phyloP scores from a whole-genome alignment of 2,797 vertebrate genomes.

The Melanotaenia pygmaea region DNA sequence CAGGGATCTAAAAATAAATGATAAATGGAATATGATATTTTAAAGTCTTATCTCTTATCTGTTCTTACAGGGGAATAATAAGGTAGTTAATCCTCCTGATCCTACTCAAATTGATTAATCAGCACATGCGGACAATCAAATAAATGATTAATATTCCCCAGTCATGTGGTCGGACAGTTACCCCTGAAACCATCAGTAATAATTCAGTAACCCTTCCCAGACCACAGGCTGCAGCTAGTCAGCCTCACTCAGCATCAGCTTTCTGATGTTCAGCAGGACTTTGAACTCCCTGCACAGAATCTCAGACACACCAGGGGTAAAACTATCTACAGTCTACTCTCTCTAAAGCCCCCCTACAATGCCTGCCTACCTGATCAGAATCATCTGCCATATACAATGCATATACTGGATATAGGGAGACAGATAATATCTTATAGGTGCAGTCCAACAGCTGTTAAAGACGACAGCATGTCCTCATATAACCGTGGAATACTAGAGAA shows the following conservation, averaged over 20 bases:
- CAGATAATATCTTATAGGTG: neutral
- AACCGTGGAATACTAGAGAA: neutral
- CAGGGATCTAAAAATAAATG: conserved; percentile 89
- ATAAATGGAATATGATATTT: conserved; percentile 90
- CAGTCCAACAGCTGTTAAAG: conserved; percentile 12
- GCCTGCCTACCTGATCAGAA: conserved; percentile 52
- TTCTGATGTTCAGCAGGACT: conserved; percentile 80
- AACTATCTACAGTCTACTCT: conserved; percentile 61
- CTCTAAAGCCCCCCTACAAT: conserved; percentile 33
- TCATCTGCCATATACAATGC: conserved; percentile 14
- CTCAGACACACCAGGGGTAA: conserved; percentile 63
- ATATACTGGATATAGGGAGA: conserved; percentile 7
- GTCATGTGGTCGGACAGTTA: conserved; percentile 84
- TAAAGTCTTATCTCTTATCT: conserved; percentile 88
- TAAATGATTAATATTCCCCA: conserved; percentile 88
- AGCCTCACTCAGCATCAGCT: conserved; percentile 76
- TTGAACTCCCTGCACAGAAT: conserved; percentile 77
- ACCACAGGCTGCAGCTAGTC: conserved; percentile 79
- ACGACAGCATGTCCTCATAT: conserved; percentile 9
- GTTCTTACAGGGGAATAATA: conserved; percentile 87
- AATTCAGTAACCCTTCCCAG: conserved; percentile 86
- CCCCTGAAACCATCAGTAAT: conserved; percentile 87
- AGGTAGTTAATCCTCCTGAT: conserved; percentile 89
- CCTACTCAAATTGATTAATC: conserved; percentile 89
- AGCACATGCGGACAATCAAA: conserved; percentile 89